Conservation (phyloP, 2,888 invertebrate species). For the Strigamia maritima region DNA sequence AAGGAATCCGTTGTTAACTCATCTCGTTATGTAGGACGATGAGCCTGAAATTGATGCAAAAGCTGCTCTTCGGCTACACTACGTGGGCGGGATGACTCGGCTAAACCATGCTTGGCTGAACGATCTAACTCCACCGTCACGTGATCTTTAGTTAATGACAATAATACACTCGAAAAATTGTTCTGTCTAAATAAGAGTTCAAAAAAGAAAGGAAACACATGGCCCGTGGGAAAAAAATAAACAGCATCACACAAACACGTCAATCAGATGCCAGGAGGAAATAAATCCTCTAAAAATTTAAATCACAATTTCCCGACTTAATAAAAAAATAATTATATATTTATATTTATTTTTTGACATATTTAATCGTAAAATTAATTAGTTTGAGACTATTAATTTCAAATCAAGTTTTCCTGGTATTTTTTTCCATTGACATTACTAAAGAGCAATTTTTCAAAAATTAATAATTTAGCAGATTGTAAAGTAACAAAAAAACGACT, state of each 20-base stretch:
- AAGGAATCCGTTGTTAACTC: slow-evolving; percentile 21
- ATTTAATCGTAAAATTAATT: not conserved
- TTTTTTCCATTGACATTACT: not conserved
- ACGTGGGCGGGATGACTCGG: slow-evolving; percentile 5
- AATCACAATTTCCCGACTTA: not conserved
- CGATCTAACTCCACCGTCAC: not conserved
- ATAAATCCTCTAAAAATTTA: not conserved
- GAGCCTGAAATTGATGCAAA: slow-evolving; percentile 29
- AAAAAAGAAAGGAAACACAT: slow-evolving; percentile 11
- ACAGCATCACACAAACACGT: not conserved
- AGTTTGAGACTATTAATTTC: not conserved
- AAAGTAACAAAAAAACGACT: not conserved
- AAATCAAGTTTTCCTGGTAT: not conserved
- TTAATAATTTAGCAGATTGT: not conserved
- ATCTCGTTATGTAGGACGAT: slow-evolving; percentile 21
- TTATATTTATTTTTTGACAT: no score
- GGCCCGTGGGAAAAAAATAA: slow-evolving; percentile 21
- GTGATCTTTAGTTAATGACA: not conserved
- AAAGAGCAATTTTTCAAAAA: not conserved
- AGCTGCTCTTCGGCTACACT: not conserved
- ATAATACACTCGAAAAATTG: slow-evolving; percentile 7
- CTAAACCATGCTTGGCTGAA: not conserved
- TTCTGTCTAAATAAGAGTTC: not conserved
- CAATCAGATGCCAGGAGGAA: not conserved
- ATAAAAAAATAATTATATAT: not conserved